A percentile compares a stretch with the other conserved stretches of the same genome.
Conservation (phyloP, 2,888 invertebrate species). For the Hyles lineata region DNA sequence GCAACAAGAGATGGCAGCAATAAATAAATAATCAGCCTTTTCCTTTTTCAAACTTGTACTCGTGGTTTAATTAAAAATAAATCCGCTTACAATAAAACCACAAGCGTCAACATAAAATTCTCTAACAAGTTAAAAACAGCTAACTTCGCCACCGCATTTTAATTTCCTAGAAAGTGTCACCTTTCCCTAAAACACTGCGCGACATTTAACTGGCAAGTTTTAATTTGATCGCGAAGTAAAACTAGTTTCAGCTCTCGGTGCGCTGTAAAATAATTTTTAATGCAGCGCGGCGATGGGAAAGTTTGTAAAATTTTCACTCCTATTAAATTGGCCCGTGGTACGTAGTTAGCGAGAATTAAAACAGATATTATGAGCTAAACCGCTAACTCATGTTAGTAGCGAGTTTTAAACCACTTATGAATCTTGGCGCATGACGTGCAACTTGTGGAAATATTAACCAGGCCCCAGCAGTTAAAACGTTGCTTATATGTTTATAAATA, state of each 20-base stretch:
- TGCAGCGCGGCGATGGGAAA: constrained; percentile 2
- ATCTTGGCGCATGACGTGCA: too few species aligned
- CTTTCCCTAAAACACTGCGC: constrained; percentile 7
- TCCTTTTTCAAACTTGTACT: too few species aligned
- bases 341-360: neutral
- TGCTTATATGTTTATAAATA: too few species aligned
- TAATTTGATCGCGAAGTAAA: constrained; percentile 31
- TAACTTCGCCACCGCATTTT: neutral
- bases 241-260: constrained; percentile 23
- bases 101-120: too few species aligned
- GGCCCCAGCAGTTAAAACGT: too few species aligned
- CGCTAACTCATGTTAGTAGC: neutral
- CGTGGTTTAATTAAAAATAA: too few species aligned
- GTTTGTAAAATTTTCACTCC: constrained; percentile 17
- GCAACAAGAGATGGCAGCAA: too few species aligned
- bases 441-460: too few species aligned
- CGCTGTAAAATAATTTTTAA: constrained; percentile 24
- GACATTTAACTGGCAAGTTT: constrained; percentile 17
- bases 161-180: constrained; percentile 4
- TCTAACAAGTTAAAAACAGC: neutral
- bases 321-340: neutral
- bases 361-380: neutral
- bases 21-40: too few species aligned
- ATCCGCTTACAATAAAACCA: too few species aligned
- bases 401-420: neutral